Conservation (phyloP, 1,140 invertebrate species). For the Sminthurinus signatus region DNA sequence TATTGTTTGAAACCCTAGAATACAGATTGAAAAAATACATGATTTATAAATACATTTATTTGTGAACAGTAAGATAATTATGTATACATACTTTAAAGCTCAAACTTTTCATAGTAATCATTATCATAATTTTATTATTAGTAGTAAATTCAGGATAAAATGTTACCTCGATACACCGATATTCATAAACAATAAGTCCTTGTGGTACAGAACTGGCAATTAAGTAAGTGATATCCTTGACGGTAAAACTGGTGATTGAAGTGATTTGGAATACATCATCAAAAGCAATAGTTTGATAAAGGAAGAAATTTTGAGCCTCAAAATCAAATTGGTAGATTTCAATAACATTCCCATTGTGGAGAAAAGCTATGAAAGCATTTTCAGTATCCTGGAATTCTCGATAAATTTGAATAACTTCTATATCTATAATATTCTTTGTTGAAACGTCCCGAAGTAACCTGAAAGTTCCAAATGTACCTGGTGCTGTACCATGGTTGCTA, state of each 20-base stretch:
- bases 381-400: neutral
- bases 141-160: neutral
- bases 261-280: neutral
- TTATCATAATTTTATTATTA: neutral
- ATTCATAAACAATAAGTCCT: constrained; percentile 3
- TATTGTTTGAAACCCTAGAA: constrained; percentile 2
- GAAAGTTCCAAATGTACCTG: neutral
- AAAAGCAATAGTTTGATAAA: neutral
- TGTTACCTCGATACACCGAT: constrained; percentile 1
- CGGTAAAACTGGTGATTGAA: neutral
- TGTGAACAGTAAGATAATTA: neutral
- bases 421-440: neutral
- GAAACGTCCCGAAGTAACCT: neutral
- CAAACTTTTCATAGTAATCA: neutral
- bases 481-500: neutral
- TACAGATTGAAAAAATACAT: too few relatives aligned
- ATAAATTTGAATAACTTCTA: neutral
- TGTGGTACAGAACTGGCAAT: neutral
- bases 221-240: neutral
- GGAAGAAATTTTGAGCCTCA: neutral
- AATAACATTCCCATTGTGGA: neutral
- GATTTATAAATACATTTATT: too few relatives aligned
- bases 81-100: neutral
- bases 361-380: neutral
- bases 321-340: constrained; percentile 2